Evolutionary conservation across 2,113 vertebrate species (phyloP).

Genomic region (Ciconia boyciana): DNA sequence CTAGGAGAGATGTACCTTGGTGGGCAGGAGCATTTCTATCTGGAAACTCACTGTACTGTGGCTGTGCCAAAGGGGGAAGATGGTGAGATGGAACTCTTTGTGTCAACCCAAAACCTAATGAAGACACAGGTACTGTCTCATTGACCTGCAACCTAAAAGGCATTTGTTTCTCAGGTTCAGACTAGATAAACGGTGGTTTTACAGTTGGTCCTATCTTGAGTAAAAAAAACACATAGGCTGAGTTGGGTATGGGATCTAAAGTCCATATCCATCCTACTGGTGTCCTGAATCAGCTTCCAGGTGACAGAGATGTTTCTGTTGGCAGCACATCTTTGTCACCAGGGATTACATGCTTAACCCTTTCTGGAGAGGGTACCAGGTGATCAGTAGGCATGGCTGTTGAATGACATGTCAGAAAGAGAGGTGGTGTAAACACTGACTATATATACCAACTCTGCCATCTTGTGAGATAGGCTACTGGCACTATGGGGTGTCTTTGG

Average conservation of each 20-base stretch:
- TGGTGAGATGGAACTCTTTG: constrained; percentile 93
- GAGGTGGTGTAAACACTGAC: not conserved
- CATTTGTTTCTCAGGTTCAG: not conserved
- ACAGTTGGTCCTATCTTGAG: not conserved
- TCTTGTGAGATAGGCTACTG: not conserved
- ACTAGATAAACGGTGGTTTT: not conserved
- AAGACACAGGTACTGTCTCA: constrained; percentile 78
- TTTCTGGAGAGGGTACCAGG: not conserved
- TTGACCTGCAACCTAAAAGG: not conserved
- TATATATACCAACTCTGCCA: not conserved
- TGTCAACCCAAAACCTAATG: constrained; percentile 83
- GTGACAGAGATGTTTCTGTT: not conserved
- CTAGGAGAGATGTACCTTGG: constrained; percentile 90
- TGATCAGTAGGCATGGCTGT: not conserved
- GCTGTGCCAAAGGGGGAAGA: constrained; percentile 89
- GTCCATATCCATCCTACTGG: not conserved
- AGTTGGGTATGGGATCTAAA: not conserved
- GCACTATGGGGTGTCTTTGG: not conserved
- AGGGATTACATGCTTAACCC: not conserved
- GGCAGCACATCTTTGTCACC: not conserved
- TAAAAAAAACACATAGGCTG: not conserved
- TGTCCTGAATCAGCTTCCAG: not conserved
- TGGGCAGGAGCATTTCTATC: constrained; percentile 96
- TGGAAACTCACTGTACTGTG: constrained; percentile 90
- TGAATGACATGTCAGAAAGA: not conserved